Conservation (phyloP, 2,888 invertebrate species). For the Acleris literana region DNA sequence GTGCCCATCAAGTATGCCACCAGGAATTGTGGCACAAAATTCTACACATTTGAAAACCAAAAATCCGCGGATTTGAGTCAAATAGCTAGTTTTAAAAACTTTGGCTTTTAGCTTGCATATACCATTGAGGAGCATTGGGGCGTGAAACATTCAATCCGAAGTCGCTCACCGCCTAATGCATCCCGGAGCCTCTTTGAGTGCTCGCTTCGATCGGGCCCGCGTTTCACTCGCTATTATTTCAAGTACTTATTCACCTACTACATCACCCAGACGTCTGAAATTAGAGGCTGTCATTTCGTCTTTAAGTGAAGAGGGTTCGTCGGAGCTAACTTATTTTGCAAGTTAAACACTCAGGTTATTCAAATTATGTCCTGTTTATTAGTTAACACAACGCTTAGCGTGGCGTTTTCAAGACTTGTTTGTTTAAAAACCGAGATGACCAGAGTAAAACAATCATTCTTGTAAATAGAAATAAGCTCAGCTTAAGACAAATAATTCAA, state of each 20-base stretch:
- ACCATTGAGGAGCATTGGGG: constrained; percentile 26
- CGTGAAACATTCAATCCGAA: constrained; percentile 39
- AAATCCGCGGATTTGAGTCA: too few relatives aligned
- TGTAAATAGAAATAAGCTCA: too few relatives aligned
- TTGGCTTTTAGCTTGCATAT: constrained; percentile 18
- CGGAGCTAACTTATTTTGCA: background rate
- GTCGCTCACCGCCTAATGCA: constrained; percentile 67
- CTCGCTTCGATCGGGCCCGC: constrained; percentile 25
- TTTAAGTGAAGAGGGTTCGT: background rate
- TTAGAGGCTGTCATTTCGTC: constrained; percentile 1
- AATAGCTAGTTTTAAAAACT: too few relatives aligned
- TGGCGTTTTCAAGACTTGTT: too few relatives aligned
- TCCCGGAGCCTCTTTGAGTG: constrained; percentile 42
- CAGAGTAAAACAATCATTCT: too few relatives aligned
- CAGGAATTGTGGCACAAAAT: constrained; percentile 2
- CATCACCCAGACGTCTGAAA: background rate
- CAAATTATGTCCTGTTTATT: too few relatives aligned
- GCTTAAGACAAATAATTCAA: too few relatives aligned
- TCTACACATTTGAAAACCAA: background rate
- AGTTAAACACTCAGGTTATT: background rate
- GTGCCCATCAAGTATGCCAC: constrained; percentile 6
- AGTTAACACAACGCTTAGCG: too few relatives aligned
- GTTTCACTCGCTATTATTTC: constrained; percentile 27
- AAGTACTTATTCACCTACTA: constrained; percentile 2
- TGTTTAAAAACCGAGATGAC: too few relatives aligned